phyloP scores from a whole-genome alignment of 2,888 invertebrate genomes.

The Drosophila meridionalis region DNA sequence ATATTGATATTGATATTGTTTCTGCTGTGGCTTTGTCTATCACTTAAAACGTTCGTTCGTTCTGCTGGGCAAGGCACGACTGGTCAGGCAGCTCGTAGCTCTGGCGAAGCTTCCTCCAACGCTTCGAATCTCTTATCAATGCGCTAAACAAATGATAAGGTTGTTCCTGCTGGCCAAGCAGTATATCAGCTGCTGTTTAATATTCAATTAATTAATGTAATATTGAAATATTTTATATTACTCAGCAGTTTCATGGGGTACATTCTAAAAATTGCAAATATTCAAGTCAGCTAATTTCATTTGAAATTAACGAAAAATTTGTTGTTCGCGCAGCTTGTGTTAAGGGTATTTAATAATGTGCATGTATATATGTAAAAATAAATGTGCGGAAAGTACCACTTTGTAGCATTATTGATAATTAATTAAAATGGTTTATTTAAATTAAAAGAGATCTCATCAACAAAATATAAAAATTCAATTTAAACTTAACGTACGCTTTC shows the following conservation, averaged over 20 bases:
- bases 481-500: not conserved
- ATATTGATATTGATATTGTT: not conserved
- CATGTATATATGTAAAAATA: slow-evolving; percentile 8
- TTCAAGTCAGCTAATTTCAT: not conserved
- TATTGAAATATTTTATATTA: not conserved
- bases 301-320: slow-evolving; percentile 31
- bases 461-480: not conserved
- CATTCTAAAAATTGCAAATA: not conserved
- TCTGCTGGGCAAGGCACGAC: slow-evolving; percentile 54
- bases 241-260: not conserved
- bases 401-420: not conserved
- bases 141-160: slow-evolving; percentile 46
- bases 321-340: not conserved
- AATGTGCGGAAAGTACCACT: not conserved
- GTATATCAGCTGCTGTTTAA: slow-evolving; percentile 8
- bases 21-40: slow-evolving; percentile 40
- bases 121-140: slow-evolving; percentile 45
- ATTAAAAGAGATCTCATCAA: not conserved
- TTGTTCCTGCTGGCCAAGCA: slow-evolving; percentile 35
- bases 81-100: slow-evolving; percentile 57
- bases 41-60: slow-evolving; percentile 47
- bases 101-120: slow-evolving; percentile 35
- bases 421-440: not conserved
- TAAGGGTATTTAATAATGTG: not conserved
- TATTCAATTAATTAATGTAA: not conserved